phyloP scores from a whole-genome alignment of 2,797 vertebrate genomes.

The Leptodactylus fallax region DNA sequence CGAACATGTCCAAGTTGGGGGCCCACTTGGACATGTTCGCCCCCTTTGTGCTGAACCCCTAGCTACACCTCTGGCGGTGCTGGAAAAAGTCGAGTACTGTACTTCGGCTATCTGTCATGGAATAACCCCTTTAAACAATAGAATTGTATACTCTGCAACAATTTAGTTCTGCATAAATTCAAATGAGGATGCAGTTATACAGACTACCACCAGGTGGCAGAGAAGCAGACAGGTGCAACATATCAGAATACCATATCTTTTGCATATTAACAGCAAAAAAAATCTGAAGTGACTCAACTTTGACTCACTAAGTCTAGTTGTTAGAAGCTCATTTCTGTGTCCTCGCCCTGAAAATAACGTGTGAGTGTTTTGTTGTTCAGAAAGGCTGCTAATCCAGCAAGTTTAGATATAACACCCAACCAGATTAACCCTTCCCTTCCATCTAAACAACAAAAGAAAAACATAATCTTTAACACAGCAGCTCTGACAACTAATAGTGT shows the following conservation, averaged over 20 bases:
- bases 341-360: slow-evolving; percentile 54
- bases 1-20: too few relatives aligned
- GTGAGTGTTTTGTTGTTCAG: slow-evolving; percentile 52
- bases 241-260: slow-evolving; percentile 6
- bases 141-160: too few relatives aligned
- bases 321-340: slow-evolving; percentile 38
- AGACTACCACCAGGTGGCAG: slow-evolving; percentile 12
- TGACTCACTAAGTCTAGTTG: slow-evolving; percentile 50
- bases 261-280: slow-evolving; percentile 23
- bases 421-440: slow-evolving; percentile 42
- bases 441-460: not conserved
- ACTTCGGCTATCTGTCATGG: too few relatives aligned
- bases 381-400: slow-evolving; percentile 48
- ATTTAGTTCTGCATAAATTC: too few relatives aligned
- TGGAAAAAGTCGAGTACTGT: too few relatives aligned
- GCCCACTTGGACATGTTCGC: too few relatives aligned
- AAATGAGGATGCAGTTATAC: not conserved
- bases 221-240: slow-evolving; percentile 26
- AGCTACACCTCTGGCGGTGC: too few relatives aligned
- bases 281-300: slow-evolving; percentile 47
- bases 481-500: too few relatives aligned
- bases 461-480: not conserved
- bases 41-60: too few relatives aligned
- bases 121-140: too few relatives aligned
- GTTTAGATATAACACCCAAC: slow-evolving; percentile 44